Conservation (phyloP, 2,888 invertebrate species). For the Gandaritis pyraliata region DNA sequence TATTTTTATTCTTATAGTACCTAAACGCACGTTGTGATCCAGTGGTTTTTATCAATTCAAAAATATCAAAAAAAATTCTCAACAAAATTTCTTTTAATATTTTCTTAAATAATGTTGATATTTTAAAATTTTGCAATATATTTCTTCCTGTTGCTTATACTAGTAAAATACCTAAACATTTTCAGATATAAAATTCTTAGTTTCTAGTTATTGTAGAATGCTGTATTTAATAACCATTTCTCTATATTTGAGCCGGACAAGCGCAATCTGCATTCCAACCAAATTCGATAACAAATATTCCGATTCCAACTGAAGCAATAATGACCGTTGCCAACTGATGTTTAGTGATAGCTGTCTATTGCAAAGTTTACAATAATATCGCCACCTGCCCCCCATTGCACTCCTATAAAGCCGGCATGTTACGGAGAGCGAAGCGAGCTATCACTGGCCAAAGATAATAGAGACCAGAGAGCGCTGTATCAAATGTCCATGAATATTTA, state of each 20-base stretch:
- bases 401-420: background rate
- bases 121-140: no score
- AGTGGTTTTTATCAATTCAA: no score
- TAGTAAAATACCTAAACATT: background rate
- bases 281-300: constrained; percentile 10
- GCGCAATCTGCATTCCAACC: constrained; percentile 8
- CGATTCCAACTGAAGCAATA: constrained; percentile 21
- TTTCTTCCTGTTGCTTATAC: no score
- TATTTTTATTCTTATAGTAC: no score
- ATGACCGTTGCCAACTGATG: constrained; percentile 32
- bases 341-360: constrained; percentile 41
- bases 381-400: constrained; percentile 29
- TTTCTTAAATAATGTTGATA: no score
- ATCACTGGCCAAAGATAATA: background rate
- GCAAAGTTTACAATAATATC: constrained; percentile 46
- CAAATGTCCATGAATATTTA: no score
- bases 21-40: no score
- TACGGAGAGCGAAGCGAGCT: constrained; percentile 15
- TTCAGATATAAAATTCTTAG: no score
- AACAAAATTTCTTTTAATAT: no score
- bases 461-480: no score
- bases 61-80: no score
- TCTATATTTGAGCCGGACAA: background rate
- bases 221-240: background rate
- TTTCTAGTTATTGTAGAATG: no score